These are phyloP conservation scores for Holacanthella duospinosa DNA, from an alignment of 2,888 invertebrate species.

Conservation along the genomic window DNA sequence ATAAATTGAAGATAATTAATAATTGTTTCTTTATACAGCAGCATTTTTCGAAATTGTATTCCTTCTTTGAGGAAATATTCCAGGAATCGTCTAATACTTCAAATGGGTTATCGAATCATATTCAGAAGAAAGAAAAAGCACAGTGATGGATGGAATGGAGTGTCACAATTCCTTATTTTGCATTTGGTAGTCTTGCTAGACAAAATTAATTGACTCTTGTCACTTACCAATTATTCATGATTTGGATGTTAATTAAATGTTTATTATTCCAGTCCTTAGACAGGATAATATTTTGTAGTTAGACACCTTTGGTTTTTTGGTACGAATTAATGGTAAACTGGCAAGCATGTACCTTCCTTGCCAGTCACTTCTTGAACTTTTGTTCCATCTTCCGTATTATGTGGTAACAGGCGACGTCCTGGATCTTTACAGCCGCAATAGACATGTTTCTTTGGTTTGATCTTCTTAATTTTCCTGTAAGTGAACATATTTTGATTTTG, in stretches of 20 bases:
- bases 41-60: too few species aligned
- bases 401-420: neutral
- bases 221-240: neutral
- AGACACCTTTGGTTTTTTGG: too few species aligned
- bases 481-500: too few species aligned
- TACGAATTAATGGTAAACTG: too few species aligned
- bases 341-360: too few species aligned
- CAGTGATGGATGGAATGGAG: constrained; percentile 1
- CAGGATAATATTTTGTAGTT: too few species aligned
- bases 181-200: neutral
- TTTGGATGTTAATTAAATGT: neutral
- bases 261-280: neutral
- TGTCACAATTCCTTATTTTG: neutral
- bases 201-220: neutral
- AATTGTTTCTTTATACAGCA: too few species aligned
- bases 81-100: too few species aligned
- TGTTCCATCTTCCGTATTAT: too few species aligned
- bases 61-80: too few species aligned
- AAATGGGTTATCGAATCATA: neutral
- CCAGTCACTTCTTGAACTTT: too few species aligned
- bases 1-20: too few species aligned
- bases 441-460: neutral
- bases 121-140: neutral
- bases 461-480: neutral
- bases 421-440: constrained; percentile 9